Base-by-base conservation (phyloP, 92 coral and sea anemone species). In the Zoanthus solanderi region DNA sequence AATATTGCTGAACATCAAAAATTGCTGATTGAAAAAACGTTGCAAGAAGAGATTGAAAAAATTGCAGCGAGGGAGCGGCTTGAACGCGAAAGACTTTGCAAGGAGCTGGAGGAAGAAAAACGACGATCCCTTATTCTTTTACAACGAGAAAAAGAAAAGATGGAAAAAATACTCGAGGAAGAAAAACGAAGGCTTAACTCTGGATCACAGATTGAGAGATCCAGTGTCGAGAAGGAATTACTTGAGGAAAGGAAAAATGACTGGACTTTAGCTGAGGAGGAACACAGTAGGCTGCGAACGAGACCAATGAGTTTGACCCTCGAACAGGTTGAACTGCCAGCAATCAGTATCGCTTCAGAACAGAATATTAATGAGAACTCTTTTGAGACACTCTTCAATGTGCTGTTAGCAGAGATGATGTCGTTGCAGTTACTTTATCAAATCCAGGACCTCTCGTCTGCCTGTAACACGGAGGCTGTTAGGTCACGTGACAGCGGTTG, bases 401-500 rank as follows among this genome's bases (percentile, higher is more conserved):
- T 95, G 31, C 85, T 95, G 30, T 88, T 95, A 12, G 98, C 98
- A 28, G 98, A 95, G 89, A 95, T 95, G 29, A 95, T 95, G 98
- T 95, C 98, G 61, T 92, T 95, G 7, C 98, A 95, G 78, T 65
- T 95, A 74, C 87, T 95, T 47, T 95, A 95, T 85, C 98, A 95
- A 78, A 95, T 95, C 93, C 98, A 95, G 83, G 98, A 93, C 75
- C 90, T 95, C 65, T 95, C 98, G 5, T 94, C 91, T 46, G 95
- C 96, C 10, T 95, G 96, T 71, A 87, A 84, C 82, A 85, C 75
- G 7, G 93, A 87, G 52, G 79, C 93, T 23, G 89, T 88, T 15
- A 80, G 90, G 78, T 91, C 98, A 76, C 96, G 96, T 76, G 98
- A 95, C 93, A 93, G 98, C 58, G 96, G 98, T 58, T 95, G 98